Conservation (phyloP, 2,113 vertebrate genomes). For the Pristiophorus japonicus region DNA sequence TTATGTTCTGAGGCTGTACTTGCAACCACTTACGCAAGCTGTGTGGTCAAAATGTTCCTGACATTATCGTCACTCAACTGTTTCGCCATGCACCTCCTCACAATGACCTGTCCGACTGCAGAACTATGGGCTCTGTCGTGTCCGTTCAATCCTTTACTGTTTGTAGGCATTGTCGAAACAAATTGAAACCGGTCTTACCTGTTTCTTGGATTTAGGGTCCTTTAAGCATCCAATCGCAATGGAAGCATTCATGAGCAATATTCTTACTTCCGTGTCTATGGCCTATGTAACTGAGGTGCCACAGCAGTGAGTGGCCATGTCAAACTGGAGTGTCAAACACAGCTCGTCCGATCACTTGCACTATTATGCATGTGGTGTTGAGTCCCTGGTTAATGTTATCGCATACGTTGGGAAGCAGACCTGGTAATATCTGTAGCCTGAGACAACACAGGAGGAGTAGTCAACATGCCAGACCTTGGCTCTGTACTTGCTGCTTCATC, state of each 20-base stretch:
- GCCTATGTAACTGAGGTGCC: not conserved
- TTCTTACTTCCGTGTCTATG: too few species aligned
- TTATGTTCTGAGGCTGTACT: too few species aligned
- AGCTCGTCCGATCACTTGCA: not conserved
- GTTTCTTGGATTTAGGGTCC: not conserved
- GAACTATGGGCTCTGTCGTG: not conserved
- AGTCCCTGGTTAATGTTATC: not conserved
- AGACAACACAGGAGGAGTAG: not conserved
- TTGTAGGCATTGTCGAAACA: not conserved
- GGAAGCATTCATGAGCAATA: not conserved
- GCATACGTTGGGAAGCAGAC: not conserved
- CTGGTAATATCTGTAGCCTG: too few species aligned
- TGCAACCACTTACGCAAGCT: too few species aligned
- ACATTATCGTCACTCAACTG: not conserved
- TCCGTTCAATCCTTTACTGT: not conserved
- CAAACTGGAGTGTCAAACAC: not conserved
- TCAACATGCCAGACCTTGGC: not conserved
- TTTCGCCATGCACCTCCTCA: not conserved
- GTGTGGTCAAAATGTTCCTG: too few species aligned
- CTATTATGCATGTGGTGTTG: not conserved
- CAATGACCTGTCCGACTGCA: not conserved
- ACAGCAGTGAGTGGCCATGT: not conserved
- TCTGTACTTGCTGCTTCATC: not conserved
- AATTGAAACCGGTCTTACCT: not conserved
- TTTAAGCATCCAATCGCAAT: not conserved